Evolutionary conservation across 2,888 invertebrate genomes (phyloP).

Genomic region (Ichneumoninae sp.): DNA sequence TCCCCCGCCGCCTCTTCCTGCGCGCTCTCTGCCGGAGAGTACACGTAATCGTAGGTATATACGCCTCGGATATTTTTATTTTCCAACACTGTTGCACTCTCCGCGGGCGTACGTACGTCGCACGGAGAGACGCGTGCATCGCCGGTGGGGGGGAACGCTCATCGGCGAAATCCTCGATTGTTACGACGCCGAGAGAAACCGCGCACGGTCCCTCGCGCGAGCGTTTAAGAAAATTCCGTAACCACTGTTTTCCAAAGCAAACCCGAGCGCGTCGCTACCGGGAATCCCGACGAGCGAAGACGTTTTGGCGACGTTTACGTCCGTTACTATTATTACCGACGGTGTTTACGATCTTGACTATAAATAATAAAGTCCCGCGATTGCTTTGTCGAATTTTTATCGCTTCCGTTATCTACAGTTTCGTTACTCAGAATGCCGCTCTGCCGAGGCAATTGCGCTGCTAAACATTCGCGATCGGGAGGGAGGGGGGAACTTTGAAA

Average conservation of each 20-base stretch:
- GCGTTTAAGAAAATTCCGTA: conserved; percentile 5
- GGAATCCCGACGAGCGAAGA: neutral
- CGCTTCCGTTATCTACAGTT: conserved; percentile 1
- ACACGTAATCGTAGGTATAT: conserved; percentile 31
- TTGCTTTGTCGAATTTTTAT: neutral
- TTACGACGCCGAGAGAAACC: neutral
- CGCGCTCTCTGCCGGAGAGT: conserved; percentile 31
- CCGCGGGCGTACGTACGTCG: neutral
- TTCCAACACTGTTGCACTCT: neutral
- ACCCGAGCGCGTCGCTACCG: neutral
- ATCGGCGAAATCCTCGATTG: neutral
- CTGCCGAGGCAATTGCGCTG: neutral
- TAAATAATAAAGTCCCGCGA: neutral
- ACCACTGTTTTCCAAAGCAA: neutral
- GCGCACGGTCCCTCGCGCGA: neutral
- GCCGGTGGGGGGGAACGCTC: neutral
- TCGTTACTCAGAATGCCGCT: neutral
- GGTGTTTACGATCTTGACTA: neutral
- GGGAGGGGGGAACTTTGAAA: neutral
- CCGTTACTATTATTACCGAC: conserved; percentile 1
- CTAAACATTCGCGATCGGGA: neutral
- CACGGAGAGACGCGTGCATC: too few species aligned
- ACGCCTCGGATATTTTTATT: neutral
- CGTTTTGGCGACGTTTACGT: neutral
- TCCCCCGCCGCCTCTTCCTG: neutral